phyloP scores from a whole-genome alignment of 2,888 invertebrate genomes.

The Agrochola lota region DNA sequence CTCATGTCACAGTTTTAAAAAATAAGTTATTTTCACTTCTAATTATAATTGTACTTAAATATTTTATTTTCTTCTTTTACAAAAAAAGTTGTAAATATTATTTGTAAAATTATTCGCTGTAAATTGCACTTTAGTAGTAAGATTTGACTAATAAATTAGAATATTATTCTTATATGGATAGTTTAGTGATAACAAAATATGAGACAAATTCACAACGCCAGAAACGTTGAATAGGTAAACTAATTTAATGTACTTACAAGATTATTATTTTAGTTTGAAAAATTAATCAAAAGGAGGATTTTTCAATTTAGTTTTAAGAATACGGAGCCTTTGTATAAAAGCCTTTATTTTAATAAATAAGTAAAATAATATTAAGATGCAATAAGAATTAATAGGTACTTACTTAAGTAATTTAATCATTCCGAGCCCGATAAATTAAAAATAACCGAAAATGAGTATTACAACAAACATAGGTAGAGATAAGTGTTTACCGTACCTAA shows the following conservation, averaged over 20 bases:
- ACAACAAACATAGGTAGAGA: constrained; percentile 55
- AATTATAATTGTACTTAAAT: constrained; percentile 67
- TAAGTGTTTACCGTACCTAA: constrained; percentile 74
- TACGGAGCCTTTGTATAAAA: constrained; percentile 42
- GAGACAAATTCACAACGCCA: constrained; percentile 39
- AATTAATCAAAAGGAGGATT: constrained; percentile 34
- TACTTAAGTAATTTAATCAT: constrained; percentile 37
- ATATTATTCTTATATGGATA: constrained; percentile 14
- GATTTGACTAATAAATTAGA: constrained; percentile 42
- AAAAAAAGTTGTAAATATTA: constrained; percentile 65
- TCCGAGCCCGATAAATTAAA: constrained; percentile 32
- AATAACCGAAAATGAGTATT: constrained; percentile 61
- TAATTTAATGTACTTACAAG: constrained; percentile 28
- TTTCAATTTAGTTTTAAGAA: constrained; percentile 34
- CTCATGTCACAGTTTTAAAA: constrained; percentile 89
- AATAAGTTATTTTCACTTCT: constrained; percentile 81
- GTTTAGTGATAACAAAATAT: constrained; percentile 25
- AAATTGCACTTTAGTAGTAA: constrained; percentile 70
- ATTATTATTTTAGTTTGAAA: constrained; percentile 31
- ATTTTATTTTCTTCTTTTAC: constrained; percentile 64
- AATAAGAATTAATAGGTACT: constrained; percentile 13
- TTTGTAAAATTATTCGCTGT: constrained; percentile 65
- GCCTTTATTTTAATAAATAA: constrained; percentile 41
- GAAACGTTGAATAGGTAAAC: constrained; percentile 35
- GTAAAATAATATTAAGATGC: constrained; percentile 18